These are phyloP conservation scores for Ascaphus truei DNA, from an alignment of 2,113 vertebrate species.

Conservation along the genomic window DNA sequence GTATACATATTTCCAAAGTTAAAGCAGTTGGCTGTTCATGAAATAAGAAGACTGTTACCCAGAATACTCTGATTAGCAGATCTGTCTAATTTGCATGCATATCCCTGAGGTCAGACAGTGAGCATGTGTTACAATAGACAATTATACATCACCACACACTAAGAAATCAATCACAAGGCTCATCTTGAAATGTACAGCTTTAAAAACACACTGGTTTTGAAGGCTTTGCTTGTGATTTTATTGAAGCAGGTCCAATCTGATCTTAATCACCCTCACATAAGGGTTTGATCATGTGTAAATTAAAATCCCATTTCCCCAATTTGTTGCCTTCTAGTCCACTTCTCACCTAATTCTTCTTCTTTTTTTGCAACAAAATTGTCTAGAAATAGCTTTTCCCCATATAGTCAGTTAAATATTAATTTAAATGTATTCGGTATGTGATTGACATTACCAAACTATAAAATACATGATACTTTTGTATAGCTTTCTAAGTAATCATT, in stretches of 20 bases:
- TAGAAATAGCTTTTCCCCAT: conserved; percentile 10
- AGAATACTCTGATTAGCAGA: conserved; percentile 37
- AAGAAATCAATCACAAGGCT: conserved; percentile 32
- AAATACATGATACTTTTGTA: neutral
- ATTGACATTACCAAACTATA: neutral
- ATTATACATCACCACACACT: conserved; percentile 38
- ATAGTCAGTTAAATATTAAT: conserved; percentile 15
- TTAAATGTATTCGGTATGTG: conserved; percentile 11
- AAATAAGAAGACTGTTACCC: conserved; percentile 22
- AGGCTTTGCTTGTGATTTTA: conserved; percentile 10
- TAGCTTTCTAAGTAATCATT: neutral
- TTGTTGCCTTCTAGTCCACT: neutral
- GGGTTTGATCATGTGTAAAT: conserved; percentile 21
- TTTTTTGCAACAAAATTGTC: conserved; percentile 9
- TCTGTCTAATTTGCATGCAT: conserved; percentile 37
- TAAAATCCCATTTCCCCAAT: conserved; percentile 4
- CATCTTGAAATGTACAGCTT: conserved; percentile 17
- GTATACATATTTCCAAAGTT: conserved; percentile 12
- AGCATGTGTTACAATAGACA: conserved; percentile 38
- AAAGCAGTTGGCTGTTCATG: conserved; percentile 11
- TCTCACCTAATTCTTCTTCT: neutral
- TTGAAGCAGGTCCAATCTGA: conserved; percentile 17
- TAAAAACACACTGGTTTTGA: conserved; percentile 15
- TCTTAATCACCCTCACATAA: neutral
- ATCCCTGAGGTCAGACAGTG: conserved; percentile 35